Evolutionary conservation across 2,797 vertebrate genomes (phyloP), one percentile per base, ranked within the genome.

Genomic region (Crax fasciolata): DNA sequence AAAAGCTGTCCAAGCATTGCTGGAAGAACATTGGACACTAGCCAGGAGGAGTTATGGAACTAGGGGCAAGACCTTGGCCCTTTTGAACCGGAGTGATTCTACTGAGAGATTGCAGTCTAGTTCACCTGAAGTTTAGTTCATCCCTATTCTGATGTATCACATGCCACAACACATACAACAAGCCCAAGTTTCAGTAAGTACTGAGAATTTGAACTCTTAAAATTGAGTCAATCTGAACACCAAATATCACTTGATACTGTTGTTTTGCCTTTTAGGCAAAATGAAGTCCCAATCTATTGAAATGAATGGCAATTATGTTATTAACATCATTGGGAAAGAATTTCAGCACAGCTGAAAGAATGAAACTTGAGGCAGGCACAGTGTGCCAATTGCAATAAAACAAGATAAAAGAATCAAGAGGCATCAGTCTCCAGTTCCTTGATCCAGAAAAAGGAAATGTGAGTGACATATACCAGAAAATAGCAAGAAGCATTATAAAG

Each of bases 401-500:
- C 20, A 55, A 63, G 46, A 77, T 84, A 8, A 63, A 44, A 77
- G 86, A 94, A 86, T 62, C 35, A 68, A 63, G 72, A 93, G 75
- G 57, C 52, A 92, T 35, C 39, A 87, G 28, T 70, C 41, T 71
- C 2, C n/a, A 65, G n/a, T 83, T 76, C 89, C 68, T 52, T 91
- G 68, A 58, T 87, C 46, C 84, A 94, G 78, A 80, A 93, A 84
- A 89, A 65, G 78, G 72, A 92, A n/a, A 87, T 82, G 44, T 12
- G 14, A 70, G 48, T 82, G 87, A 79, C 81, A 82, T 39, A 80
- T 75, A 80, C 17, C 44, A 77, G 49, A 89, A 43, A 63, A 65
- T 27, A 80, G n/a, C 52, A 87, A 93, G 51, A 13, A 58, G 32
- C 39, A 43, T 54, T 72, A 55, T 65, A 74, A 84, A 91, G 32